Percentiles rank a stretch among this genome's conserved stretches.
Conservation (phyloP, 1,140 invertebrate species). For the Drosophila kepulauana region DNA sequence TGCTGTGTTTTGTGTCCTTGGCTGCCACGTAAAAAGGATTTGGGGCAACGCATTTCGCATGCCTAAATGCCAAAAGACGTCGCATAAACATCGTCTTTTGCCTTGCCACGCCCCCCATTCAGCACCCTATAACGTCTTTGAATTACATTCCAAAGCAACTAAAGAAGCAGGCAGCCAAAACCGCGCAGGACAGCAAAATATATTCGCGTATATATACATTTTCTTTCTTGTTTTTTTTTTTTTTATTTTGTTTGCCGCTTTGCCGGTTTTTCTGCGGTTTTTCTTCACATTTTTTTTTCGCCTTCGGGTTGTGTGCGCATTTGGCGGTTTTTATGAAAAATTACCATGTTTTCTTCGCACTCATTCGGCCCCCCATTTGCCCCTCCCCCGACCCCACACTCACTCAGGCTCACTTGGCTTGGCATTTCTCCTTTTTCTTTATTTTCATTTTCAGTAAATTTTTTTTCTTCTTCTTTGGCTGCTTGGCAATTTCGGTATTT, state of each 20-base stretch:
- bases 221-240: conserved; percentile 21
- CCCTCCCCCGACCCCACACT: not conserved
- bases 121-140: conserved; percentile 59
- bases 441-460: conserved; percentile 31
- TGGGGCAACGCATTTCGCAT: conserved; percentile 78
- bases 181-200: conserved; percentile 48
- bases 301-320: conserved; percentile 80
- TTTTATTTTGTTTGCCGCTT: conserved; percentile 57
- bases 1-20: conserved; percentile 50
- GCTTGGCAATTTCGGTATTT: conserved; percentile 77
- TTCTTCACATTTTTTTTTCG: conserved; percentile 20
- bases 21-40: conserved; percentile 77
- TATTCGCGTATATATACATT: conserved; percentile 34
- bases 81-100: conserved; percentile 66
- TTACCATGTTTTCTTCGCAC: conserved; percentile 82
- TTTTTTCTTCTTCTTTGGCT: conserved; percentile 35
- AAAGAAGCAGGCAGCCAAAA: conserved; percentile 21
- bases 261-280: conserved; percentile 54
- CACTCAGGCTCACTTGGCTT: conserved; percentile 35
- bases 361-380: conserved; percentile 52
- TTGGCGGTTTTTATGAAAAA: conserved; percentile 84
- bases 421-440: conserved; percentile 44
- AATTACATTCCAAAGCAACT: conserved; percentile 56
- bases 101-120: conserved; percentile 59
- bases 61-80: conserved; percentile 82